Evolutionary conservation across 35 echinoderm and acorn worm species (phyloP).

Genomic region (Heliocidaris tuberculata): DNA sequence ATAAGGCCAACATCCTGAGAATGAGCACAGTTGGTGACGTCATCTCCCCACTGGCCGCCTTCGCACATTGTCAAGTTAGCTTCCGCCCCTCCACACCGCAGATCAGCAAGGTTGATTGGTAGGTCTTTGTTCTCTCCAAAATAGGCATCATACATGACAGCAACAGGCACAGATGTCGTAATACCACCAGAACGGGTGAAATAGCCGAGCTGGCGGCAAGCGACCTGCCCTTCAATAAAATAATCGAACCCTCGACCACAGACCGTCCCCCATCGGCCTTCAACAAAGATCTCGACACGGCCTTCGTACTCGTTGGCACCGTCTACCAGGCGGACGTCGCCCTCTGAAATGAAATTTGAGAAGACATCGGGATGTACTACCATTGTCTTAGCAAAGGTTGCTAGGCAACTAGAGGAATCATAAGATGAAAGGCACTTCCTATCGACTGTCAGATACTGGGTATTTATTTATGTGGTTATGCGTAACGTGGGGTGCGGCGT

Average conservation of each 20-base stretch:
- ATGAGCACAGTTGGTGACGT: not conserved
- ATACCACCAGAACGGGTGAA: too few relatives aligned
- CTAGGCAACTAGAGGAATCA: too few relatives aligned
- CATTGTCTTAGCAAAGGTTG: not conserved
- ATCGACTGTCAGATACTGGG: too few relatives aligned
- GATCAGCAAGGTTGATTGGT: not conserved
- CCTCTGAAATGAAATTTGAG: not conserved
- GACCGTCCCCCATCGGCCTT: conserved; percentile 26
- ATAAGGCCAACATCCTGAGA: not conserved
- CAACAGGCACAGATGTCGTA: not conserved
- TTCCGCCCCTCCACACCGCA: not conserved
- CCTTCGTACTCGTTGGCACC: not conserved
- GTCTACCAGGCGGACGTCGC: conserved; percentile 15
- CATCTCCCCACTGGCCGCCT: not conserved
- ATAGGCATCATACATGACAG: not conserved
- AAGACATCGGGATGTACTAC: not conserved
- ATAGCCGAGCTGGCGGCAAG: not conserved
- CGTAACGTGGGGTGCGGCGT: too few relatives aligned
- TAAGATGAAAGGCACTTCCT: not conserved
- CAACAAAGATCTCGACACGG: conserved; percentile 13
- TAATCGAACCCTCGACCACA: not conserved
- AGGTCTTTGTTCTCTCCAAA: not conserved
- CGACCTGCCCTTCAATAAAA: not conserved
- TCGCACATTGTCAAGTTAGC: not conserved
- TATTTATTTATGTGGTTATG: too few relatives aligned